Conservation (phyloP, 2,888 invertebrate species). For the Aquatica leii region DNA sequence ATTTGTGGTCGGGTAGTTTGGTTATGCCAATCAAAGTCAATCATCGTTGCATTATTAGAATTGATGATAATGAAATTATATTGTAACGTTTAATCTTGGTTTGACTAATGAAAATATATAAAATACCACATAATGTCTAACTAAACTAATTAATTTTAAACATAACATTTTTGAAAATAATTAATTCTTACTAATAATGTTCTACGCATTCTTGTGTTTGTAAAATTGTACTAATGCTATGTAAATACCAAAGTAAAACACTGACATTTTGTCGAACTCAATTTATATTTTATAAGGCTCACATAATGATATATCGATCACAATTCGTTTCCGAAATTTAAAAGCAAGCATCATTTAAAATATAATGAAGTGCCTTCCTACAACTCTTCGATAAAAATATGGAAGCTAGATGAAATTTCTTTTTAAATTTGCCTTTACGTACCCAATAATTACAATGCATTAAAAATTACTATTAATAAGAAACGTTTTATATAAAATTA, state of each 20-base stretch:
- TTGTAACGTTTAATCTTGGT: constrained; percentile 36
- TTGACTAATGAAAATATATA: constrained; percentile 39
- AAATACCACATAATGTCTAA: too few relatives aligned
- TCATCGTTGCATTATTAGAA: constrained; percentile 43
- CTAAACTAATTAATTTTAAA: too few relatives aligned
- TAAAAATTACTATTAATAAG: too few relatives aligned
- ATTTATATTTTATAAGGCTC: constrained; percentile 28
- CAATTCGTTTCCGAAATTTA: constrained; percentile 19
- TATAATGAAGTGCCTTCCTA: constrained; percentile 5
- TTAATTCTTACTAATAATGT: too few relatives aligned
- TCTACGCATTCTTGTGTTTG: too few relatives aligned
- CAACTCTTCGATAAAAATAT: background rate
- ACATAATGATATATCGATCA: constrained; percentile 32
- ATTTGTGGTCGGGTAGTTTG: constrained; percentile 37
- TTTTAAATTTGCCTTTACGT: too few relatives aligned
- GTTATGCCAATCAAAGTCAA: constrained; percentile 45
- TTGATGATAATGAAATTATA: constrained; percentile 46
- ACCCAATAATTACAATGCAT: too few relatives aligned
- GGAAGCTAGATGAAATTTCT: background rate
- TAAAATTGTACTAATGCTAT: too few relatives aligned
- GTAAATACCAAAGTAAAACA: constrained; percentile 15
- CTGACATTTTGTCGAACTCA: constrained; percentile 30
- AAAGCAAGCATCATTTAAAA: constrained; percentile 14
- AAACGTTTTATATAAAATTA: too few relatives aligned
- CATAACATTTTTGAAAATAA: too few relatives aligned